Evolutionary conservation across 2,797 vertebrate species (phyloP), one percentile per base, ranked within the genome.

Genomic region (Molossus alvarezi): DNA sequence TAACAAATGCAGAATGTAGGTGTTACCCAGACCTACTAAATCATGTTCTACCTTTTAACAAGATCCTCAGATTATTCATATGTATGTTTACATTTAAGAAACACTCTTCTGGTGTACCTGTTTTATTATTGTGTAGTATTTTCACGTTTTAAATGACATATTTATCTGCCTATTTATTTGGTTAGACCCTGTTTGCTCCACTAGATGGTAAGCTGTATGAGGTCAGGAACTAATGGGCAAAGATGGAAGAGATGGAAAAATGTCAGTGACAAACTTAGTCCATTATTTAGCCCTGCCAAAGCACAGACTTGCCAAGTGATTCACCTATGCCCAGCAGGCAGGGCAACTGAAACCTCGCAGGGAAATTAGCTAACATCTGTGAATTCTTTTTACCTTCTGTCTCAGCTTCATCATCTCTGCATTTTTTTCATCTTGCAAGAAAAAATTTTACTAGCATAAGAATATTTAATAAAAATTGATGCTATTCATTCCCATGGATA

Each of bases 391-490:
- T 18, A 53, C 45, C 60, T 57, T 94, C 58, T 88, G 29, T 48
- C 8, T 75, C 41, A 83, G 13, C 12, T 33, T 90, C 45, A 45
- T 81, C 4, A 20, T 81, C 60, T 86, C 33, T 53, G 51, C 5
- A 51, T 76, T 92, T 95, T 33, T 93, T 65, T 48, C 55, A 80
- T 69, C 9, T 62, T 85, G 37, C 20, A 25, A 51, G 12, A 55
- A 58, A 73, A 82, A 76, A 60, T 79, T 37, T 53, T 89, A 75
- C 17, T 48, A 91, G 21, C n/a, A 4, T 83, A 82, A 85, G 41
- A 48, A 57, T 90, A 89, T 83, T 92, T 93, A 53, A 76, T 88
- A 92, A 64, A 58, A 53, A 67, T 48, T 29, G 37, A 64, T 75
- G 21, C 9, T 1, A 73, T 41, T 77, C 33, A 17, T 88, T 81